These are phyloP conservation scores for Seriola rivoliana DNA, from an alignment of 2,113 vertebrate genomes.

Conservation along the genomic window DNA sequence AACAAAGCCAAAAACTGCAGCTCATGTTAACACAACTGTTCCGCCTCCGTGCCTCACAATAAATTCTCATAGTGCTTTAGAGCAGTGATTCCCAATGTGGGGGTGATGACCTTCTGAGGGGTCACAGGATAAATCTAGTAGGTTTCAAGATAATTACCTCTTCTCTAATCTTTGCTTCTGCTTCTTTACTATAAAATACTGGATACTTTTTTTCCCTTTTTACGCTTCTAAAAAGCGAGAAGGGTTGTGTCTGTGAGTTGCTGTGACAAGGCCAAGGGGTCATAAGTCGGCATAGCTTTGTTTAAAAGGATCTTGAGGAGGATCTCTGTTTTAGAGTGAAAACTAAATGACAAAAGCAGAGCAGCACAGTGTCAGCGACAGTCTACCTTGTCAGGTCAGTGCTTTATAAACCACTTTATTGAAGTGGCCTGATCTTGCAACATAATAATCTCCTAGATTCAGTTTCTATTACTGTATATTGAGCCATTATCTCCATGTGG, in stretches of 20 bases:
- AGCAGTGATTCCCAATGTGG: neutral
- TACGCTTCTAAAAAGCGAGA: neutral
- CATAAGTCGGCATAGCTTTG: neutral
- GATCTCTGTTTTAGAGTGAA: neutral
- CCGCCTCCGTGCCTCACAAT: neutral
- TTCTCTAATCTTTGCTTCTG: neutral
- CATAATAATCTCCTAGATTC: neutral
- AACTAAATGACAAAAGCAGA: neutral
- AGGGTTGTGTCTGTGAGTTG: neutral
- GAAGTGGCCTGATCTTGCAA: neutral
- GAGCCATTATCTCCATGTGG: conserved; percentile 2
- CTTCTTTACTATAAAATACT: neutral
- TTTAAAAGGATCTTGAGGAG: neutral
- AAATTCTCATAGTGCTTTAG: neutral
- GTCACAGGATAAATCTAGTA: no score
- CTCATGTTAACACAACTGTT: conserved; percentile 9
- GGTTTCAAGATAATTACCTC: neutral
- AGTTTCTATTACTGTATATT: conserved; percentile 4
- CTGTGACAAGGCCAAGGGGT: neutral
- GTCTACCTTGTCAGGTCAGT: neutral
- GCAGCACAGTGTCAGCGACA: neutral
- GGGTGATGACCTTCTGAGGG: neutral
- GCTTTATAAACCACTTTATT: neutral
- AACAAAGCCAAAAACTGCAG: conserved; percentile 22
- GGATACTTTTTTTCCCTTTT: neutral